These are phyloP conservation scores for Oreochromis niloticus DNA, from an alignment of 2,113 vertebrate species.

Conservation along the genomic window DNA sequence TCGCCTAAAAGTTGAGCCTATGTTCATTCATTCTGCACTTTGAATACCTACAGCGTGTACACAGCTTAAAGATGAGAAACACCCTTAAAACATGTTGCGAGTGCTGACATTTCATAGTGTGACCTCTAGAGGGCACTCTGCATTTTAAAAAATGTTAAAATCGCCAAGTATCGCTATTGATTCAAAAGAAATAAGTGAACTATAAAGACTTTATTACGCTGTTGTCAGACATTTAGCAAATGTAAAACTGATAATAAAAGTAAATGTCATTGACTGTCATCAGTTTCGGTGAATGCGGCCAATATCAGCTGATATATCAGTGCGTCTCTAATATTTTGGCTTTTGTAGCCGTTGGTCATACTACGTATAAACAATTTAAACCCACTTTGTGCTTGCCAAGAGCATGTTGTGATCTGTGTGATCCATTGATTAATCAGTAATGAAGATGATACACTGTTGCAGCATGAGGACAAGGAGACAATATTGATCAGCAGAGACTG, in stretches of 20 bases:
- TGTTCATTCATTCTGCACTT: neutral
- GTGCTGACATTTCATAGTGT: rapidly evolving
- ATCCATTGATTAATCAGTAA: neutral
- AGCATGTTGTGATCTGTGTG: neutral
- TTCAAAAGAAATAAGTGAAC: neutral
- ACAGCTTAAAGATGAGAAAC: neutral
- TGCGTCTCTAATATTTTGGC: neutral
- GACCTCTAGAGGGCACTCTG: neutral
- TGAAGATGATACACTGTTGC: neutral
- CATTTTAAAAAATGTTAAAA: neutral
- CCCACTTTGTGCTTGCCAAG: neutral
- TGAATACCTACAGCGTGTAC: neutral
- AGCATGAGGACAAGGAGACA: neutral
- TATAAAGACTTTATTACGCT: neutral
- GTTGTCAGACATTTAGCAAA: neutral
- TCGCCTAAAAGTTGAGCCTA: neutral
- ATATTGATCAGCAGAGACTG: neutral
- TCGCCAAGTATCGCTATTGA: rapidly evolving
- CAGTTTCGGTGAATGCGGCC: rapidly evolving
- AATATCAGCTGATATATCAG: neutral
- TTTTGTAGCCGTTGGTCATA: neutral
- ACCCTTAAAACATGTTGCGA: neutral
- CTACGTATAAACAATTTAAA: neutral
- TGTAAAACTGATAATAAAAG: neutral
- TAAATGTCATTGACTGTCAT: rapidly evolving